Conservation (phyloP, 1,140 invertebrate species). For the Homarus americanus region DNA sequence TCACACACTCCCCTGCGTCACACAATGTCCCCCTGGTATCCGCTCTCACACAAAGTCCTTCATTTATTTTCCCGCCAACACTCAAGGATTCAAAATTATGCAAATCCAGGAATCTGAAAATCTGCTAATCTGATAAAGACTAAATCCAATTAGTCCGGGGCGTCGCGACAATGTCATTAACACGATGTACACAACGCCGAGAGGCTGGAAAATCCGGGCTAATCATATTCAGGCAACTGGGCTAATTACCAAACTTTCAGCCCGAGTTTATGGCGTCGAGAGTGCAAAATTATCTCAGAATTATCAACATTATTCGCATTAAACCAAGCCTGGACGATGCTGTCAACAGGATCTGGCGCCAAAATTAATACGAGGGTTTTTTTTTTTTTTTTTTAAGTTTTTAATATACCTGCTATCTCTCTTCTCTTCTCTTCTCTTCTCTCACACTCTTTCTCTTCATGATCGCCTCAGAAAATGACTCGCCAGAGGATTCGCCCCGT, state of each 20-base stretch:
- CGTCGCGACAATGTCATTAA: slow-evolving; percentile 64
- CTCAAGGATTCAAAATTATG: slow-evolving; percentile 66
- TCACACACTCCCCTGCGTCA: too few relatives aligned
- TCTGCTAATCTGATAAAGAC: slow-evolving; percentile 60
- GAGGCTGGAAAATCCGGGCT: slow-evolving; percentile 63
- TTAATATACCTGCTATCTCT: not conserved
- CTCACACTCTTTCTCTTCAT: not conserved
- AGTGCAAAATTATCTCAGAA: slow-evolving; percentile 61
- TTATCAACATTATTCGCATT: slow-evolving; percentile 52
- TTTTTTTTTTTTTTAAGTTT: slow-evolving; percentile 16
- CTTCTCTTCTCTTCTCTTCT: too few relatives aligned
- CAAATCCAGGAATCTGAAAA: slow-evolving; percentile 66
- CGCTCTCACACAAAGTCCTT: not conserved
- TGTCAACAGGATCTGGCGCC: slow-evolving; percentile 19
- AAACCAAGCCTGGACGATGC: slow-evolving; percentile 30
- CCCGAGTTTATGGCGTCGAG: slow-evolving; percentile 51
- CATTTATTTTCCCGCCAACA: slow-evolving; percentile 40
- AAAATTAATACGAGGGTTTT: slow-evolving; percentile 38
- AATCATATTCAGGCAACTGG: slow-evolving; percentile 67
- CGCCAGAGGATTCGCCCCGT: slow-evolving; percentile 33
- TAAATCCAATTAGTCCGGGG: slow-evolving; percentile 50
- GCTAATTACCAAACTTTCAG: slow-evolving; percentile 66
- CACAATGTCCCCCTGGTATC: not conserved
- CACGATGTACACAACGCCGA: slow-evolving; percentile 39
- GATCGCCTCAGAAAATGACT: slow-evolving; percentile 19